Conservation (phyloP, 2,888 invertebrate species). For the Liodrosophila aerea region DNA sequence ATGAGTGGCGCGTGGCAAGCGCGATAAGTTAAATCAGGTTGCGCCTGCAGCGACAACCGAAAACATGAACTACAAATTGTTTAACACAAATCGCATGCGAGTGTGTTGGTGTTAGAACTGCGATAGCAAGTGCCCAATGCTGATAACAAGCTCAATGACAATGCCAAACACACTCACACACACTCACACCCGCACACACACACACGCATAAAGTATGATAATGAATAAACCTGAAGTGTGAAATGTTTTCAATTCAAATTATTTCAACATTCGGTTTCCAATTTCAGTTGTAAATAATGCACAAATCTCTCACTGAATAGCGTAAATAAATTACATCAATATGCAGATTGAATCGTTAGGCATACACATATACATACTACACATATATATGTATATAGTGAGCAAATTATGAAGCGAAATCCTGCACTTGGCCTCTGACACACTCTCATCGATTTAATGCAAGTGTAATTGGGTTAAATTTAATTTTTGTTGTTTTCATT, state of each 20-base stretch:
- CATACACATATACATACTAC: not conserved
- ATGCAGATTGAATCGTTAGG: no score
- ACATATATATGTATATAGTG: no score
- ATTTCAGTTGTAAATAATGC: no score
- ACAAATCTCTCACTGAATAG: no score
- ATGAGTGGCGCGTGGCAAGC: constrained; percentile 54
- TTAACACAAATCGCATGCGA: constrained; percentile 64
- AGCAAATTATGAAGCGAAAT: no score
- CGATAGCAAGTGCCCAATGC: constrained; percentile 21
- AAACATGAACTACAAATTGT: constrained; percentile 71
- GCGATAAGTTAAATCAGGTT: constrained; percentile 71
- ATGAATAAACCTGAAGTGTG: constrained; percentile 4
- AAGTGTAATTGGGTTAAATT: no score
- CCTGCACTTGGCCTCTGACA: no score
- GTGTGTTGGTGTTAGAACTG: constrained; percentile 7
- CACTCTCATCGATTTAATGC: no score
- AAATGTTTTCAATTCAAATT: constrained; percentile 19
- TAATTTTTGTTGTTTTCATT: no score
- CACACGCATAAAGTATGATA: constrained; percentile 11
- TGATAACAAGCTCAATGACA: constrained; percentile 33
- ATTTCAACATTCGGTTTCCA: no score
- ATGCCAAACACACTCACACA: constrained; percentile 7
- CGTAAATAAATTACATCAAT: no score
- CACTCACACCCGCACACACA: no score
- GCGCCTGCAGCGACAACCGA: constrained; percentile 55